Evolutionary conservation across 2,888 invertebrate genomes (phyloP), one percentile per base, ranked within the genome.

Genomic region (Dryadula phaetusa): DNA sequence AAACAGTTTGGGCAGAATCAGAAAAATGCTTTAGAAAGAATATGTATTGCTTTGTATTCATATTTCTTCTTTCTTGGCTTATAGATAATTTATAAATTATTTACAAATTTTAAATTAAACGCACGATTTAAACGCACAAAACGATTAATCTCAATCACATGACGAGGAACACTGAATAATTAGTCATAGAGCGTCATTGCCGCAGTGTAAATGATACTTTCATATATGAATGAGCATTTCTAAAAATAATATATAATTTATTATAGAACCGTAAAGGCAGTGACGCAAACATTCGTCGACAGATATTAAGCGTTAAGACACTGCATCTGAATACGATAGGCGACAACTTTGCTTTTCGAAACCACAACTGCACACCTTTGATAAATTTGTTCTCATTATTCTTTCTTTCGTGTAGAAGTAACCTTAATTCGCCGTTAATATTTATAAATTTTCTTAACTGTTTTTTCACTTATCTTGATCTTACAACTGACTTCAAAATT

Each of bases 241-340:
- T 91, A 90, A 92, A 52, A 91, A 90, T 91, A 89, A 92, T 90
- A 85, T 77, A 81, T 84, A 82, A 92, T 92, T 89, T 89, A 92
- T 91, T 86, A 90, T 83, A 84, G 84, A 85, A 86, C 86, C 84
- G 81, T 84, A 86, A 87, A 84, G 85, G 77, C 78, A 79, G 84
- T 88, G 90, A 90, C 88, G 90, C 89, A 88, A 89, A 89, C 89
- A 81, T 79, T 84, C 82, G 88, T 84, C 84, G 92, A 92, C 92
- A 91, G 91, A 85, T 91, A 91, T 90, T 89, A 92, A 91, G 90
- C 85, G 87, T 77, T 87, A 85, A 85, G 85, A 82, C 85, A 82
- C 81, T 82, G 84, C 85, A 85, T 80, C 82, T 79, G 84, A 85
- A 84, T 77, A 81, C 76, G 81, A 80, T 75, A 77, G 77, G 66